Conservation (phyloP, 1,140 invertebrate species). For the Cotesia typhae region DNA sequence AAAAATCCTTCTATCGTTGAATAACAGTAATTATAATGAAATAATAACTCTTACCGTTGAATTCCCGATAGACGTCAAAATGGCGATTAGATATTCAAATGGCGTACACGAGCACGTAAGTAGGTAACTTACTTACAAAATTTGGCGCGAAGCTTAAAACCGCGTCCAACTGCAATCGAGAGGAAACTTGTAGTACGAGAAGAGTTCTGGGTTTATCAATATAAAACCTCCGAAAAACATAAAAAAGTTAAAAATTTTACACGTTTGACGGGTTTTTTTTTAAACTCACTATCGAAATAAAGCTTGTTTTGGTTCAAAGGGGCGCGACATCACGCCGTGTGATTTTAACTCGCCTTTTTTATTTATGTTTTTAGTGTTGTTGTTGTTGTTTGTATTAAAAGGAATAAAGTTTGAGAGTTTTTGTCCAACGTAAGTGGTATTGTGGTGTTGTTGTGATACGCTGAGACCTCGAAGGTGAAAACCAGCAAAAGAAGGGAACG, state of each 20-base stretch:
- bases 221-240: not conserved
- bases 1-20: no score
- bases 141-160: slow-evolving; percentile 7
- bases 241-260: slow-evolving; percentile 1
- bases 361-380: not conserved
- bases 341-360: not conserved
- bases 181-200: not conserved
- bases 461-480: not conserved
- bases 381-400: no score
- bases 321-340: no score
- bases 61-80: not conserved
- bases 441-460: not conserved
- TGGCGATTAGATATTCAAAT: slow-evolving; percentile 7
- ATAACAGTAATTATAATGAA: no score
- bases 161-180: not conserved
- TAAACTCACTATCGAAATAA: not conserved
- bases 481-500: slow-evolving; percentile 15
- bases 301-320: not conserved
- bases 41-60: slow-evolving; percentile 1
- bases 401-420: not conserved
- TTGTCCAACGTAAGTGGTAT: not conserved
- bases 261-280: slow-evolving; percentile 20
- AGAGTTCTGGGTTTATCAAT: not conserved
- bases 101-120: slow-evolving; percentile 1
- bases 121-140: slow-evolving; percentile 16